These are phyloP conservation scores for Stichopus chloronotus DNA, from an alignment of 35 echinoderm and acorn worm genomes.

Conservation along the genomic window DNA sequence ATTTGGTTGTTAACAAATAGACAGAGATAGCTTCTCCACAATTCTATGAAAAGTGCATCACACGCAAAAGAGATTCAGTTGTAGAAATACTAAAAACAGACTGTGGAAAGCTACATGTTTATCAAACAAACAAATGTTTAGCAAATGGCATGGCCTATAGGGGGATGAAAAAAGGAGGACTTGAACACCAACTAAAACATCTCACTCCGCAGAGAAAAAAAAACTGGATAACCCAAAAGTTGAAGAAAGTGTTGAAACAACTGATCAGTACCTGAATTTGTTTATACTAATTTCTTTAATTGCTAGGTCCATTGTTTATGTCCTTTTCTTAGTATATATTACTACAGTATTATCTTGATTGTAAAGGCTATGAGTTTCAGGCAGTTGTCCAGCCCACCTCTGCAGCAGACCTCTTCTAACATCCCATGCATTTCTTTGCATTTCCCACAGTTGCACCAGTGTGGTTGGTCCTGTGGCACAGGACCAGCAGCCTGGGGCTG, in stretches of 20 bases:
- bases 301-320: too few relatives aligned
- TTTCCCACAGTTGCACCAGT: constrained; percentile 14
- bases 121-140: background rate
- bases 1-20: background rate
- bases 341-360: too few relatives aligned
- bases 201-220: too few relatives aligned
- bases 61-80: background rate
- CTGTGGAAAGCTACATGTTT: background rate
- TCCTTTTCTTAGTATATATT: too few relatives aligned
- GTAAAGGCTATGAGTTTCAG: background rate
- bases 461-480: background rate
- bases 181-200: too few relatives aligned
- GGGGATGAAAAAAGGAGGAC: too few relatives aligned
- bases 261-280: too few relatives aligned
- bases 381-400: constrained; percentile 2
- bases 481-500: background rate
- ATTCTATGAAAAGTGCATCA: background rate
- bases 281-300: too few relatives aligned
- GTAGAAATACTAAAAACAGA: background rate
- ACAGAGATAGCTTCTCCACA: too few relatives aligned
- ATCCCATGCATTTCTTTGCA: background rate
- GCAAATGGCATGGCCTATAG: background rate
- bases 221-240: too few relatives aligned
- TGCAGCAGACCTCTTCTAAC: background rate
- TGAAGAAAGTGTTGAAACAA: too few relatives aligned